These are phyloP conservation scores for Pseudonaja textilis DNA, from an alignment of 2,113 vertebrate genomes.

Conservation along the genomic window DNA sequence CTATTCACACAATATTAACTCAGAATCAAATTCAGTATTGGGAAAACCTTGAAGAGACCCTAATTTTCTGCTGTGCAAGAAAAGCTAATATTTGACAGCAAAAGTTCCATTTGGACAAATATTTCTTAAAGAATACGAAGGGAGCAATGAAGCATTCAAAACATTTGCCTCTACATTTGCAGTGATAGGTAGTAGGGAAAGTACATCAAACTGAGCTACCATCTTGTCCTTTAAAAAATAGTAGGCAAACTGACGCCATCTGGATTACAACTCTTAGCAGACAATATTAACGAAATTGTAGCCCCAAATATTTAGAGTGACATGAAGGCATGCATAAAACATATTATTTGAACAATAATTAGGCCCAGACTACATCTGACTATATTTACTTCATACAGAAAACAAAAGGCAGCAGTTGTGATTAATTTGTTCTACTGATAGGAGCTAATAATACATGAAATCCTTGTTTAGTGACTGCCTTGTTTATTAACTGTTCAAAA, in stretches of 20 bases:
- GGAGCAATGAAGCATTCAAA: neutral
- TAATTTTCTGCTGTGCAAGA: neutral
- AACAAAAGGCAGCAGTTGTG: neutral
- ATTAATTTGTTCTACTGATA: neutral
- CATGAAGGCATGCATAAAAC: neutral
- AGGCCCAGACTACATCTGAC: neutral
- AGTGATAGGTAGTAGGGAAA: neutral
- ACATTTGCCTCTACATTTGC: neutral
- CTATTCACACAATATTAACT: neutral
- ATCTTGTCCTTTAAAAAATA: neutral
- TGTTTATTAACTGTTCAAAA: neutral
- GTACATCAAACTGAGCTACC: neutral
- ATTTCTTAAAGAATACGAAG: neutral
- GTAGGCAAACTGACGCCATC: neutral
- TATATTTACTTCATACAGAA: neutral
- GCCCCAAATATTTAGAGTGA: neutral
- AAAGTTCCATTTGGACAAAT: neutral
- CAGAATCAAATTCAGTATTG: neutral
- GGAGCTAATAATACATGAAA: neutral
- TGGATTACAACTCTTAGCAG: neutral
- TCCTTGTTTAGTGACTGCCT: neutral
- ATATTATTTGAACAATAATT: neutral
- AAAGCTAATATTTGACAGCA: neutral
- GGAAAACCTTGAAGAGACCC: neutral
- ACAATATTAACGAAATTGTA: neutral